Evolutionary conservation across 2,797 vertebrate species (phyloP).

Genomic region (Hoplostethus mediterraneus): DNA sequence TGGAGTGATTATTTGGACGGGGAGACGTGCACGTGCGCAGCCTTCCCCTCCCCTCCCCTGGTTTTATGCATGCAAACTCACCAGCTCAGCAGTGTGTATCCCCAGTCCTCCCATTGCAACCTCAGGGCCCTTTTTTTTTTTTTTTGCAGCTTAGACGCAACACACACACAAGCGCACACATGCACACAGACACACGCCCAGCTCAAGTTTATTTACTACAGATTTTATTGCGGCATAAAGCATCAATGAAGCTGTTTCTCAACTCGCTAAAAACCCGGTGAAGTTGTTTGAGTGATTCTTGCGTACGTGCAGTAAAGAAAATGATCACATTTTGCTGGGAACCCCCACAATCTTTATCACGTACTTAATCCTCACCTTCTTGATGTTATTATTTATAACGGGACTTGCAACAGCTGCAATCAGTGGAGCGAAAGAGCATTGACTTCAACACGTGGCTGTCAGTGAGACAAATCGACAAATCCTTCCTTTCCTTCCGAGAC

Average conservation of each 20-base stretch:
- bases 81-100: slow-evolving; percentile 59
- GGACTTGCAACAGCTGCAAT: slow-evolving; percentile 9
- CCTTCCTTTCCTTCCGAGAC: slow-evolving; percentile 19
- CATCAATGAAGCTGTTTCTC: slow-evolving; percentile 44
- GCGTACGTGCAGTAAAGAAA: slow-evolving; percentile 10
- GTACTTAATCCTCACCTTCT: slow-evolving; percentile 40
- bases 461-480: no score
- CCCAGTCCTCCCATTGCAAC: slow-evolving; percentile 27
- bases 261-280: slow-evolving; percentile 30
- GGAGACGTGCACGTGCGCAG: slow-evolving; percentile 59
- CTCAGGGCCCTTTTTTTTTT: slow-evolving; percentile 14
- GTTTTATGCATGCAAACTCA: slow-evolving; percentile 49
- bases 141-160: no score
- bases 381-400: slow-evolving; percentile 36
- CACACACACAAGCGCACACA: no score
- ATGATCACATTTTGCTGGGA: slow-evolving; percentile 14
- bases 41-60: neutral
- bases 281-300: slow-evolving; percentile 43
- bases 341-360: neutral
- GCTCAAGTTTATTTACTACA: slow-evolving; percentile 52
- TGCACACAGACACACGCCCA: neutral
- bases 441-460: slow-evolving; percentile 38
- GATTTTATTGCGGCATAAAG: slow-evolving; percentile 54
- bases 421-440: slow-evolving; percentile 4
- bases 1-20: slow-evolving; percentile 74